Evolutionary conservation across 92 coral and sea anemone species (phyloP).

Genomic region (Paramuricea clavata): DNA sequence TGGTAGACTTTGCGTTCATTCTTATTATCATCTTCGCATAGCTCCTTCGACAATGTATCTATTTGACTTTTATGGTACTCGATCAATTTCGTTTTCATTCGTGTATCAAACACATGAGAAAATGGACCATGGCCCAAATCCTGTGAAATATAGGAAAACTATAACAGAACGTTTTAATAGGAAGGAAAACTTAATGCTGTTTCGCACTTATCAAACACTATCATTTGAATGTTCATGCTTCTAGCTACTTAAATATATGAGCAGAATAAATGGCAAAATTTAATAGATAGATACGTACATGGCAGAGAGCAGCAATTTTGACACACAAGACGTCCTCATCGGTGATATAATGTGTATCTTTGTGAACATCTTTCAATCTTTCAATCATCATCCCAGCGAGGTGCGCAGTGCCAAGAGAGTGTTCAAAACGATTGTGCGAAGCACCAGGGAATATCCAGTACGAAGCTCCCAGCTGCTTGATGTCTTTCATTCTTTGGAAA

Average conservation of each 20-base stretch:
- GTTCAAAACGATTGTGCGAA: conserved; percentile 58
- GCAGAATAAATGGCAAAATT: too few species aligned
- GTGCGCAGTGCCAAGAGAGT: conserved; percentile 53
- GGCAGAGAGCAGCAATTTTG: conserved; percentile 91
- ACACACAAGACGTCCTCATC: conserved; percentile 83
- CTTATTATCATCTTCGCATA: not conserved
- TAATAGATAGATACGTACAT: conserved; percentile 48
- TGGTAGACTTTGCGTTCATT: not conserved
- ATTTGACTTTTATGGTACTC: not conserved
- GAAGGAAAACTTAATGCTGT: too few species aligned
- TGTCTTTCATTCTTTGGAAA: conserved; percentile 47
- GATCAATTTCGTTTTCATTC: conserved; percentile 42
- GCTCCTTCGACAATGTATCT: not conserved
- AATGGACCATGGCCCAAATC: conserved; percentile 91
- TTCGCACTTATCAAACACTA: too few species aligned
- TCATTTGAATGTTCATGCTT: too few species aligned
- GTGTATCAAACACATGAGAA: conserved; percentile 86
- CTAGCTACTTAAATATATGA: too few species aligned
- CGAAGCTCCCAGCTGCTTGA: conserved; percentile 47
- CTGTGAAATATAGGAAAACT: not conserved
- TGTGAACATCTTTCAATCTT: conserved; percentile 13
- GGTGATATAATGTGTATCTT: conserved; percentile 73
- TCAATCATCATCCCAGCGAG: conserved; percentile 53
- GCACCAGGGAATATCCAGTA: conserved; percentile 62
- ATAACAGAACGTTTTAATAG: too few species aligned